Evolutionary conservation across 2,113 vertebrate species (phyloP).

Genomic region (Sarotherodon lohbergeri): DNA sequence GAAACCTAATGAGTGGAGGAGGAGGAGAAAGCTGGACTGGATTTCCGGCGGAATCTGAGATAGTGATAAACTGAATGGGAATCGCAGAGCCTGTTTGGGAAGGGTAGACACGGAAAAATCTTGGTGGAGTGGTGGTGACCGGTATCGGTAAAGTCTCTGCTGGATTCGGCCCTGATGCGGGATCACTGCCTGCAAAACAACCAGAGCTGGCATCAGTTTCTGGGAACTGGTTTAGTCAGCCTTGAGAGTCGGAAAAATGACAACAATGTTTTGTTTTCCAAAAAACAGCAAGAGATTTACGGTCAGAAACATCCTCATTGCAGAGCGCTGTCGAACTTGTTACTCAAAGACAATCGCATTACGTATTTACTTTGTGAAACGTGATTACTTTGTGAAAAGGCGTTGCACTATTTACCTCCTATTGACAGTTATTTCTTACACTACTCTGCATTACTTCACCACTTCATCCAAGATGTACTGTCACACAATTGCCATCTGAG

Average conservation of each 20-base stretch:
- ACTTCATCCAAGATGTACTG: neutral
- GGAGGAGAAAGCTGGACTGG: constrained; percentile 2
- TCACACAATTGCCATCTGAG: neutral
- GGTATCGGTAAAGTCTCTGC: neutral
- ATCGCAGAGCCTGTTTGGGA: neutral
- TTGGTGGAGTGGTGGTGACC: neutral
- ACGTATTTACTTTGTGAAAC: neutral
- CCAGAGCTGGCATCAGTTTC: neutral
- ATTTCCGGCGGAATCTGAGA: neutral
- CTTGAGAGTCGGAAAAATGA: neutral
- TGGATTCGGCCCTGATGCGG: neutral
- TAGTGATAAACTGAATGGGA: constrained; percentile 33
- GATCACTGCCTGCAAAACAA: constrained; percentile 1
- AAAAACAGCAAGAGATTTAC: neutral
- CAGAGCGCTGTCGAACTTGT: neutral
- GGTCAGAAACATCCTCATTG: neutral
- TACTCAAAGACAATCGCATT: neutral
- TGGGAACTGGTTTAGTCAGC: neutral
- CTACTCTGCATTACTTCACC: neutral
- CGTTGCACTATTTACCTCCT: neutral
- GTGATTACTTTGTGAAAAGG: neutral
- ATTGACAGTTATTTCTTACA: neutral
- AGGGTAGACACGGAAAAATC: neutral
- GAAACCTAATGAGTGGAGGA: constrained; percentile 21
- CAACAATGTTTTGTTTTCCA: neutral